These are phyloP conservation scores for Macroteleia sp. DNA, from an alignment of 2,888 invertebrate species.

Conservation along the genomic window DNA sequence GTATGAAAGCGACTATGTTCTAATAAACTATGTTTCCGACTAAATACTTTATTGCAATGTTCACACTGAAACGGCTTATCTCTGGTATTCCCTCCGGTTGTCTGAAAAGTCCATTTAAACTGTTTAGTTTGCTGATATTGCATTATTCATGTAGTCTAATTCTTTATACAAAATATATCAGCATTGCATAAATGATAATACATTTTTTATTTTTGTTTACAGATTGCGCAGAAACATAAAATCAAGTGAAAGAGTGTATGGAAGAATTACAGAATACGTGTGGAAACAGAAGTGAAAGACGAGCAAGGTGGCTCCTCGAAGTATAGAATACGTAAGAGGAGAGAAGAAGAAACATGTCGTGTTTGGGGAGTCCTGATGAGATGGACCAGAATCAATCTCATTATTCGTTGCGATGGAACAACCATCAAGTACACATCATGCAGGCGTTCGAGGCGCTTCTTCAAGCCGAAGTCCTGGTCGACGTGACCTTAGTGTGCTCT, in stretches of 20 bases:
- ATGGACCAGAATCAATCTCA: conserved; percentile 88
- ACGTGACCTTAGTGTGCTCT: conserved; percentile 95
- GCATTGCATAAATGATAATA: too few species aligned
- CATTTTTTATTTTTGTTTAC: too few species aligned
- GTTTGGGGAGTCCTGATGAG: conserved; percentile 80
- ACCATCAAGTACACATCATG: conserved; percentile 94
- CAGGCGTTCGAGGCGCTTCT: conserved; percentile 95
- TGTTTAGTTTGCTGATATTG: too few species aligned
- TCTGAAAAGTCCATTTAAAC: too few species aligned
- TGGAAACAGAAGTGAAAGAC: conserved; percentile 64
- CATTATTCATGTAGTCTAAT: too few species aligned
- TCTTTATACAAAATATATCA: too few species aligned
- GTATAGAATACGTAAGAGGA: conserved; percentile 64
- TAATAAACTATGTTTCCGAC: too few species aligned
- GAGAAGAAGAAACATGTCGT: conserved; percentile 78
- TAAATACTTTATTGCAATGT: too few species aligned
- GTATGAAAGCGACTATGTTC: too few species aligned
- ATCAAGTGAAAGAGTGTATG: conserved; percentile 71
- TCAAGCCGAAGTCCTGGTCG: conserved; percentile 93
- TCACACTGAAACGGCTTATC: too few species aligned
- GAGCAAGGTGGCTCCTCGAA: conserved; percentile 79
- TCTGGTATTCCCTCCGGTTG: too few species aligned
- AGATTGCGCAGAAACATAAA: conserved; percentile 20
- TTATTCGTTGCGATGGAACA: conserved; percentile 97
- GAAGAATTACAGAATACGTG: conserved; percentile 66